Evolutionary conservation across 2,888 invertebrate species (phyloP), one percentile per base, ranked within the genome.

Genomic region (Monoplex corrugatus): DNA sequence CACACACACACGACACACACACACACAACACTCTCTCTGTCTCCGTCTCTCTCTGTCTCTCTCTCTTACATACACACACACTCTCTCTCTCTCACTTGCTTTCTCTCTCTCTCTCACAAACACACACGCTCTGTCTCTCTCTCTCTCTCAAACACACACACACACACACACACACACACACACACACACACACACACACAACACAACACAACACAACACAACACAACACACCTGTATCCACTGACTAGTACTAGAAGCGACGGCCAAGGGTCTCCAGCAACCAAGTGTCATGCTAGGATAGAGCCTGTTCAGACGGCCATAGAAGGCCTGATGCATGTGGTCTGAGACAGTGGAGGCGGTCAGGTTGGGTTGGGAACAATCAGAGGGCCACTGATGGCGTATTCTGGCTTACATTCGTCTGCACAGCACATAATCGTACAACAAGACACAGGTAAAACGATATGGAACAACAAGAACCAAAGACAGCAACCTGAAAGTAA

Each of bases 331-430:
- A 85, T 93, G 93, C 10, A 89, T 80, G n/a, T 89, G 50, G 85
- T 92, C 92, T 1, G 89, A 87, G 40, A 44, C 43, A 10, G 90
- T 89, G 10, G 93, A 93, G 10, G 93, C 92, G 8, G 90, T 92
- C 10, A 94, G 85, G 32, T 89, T 87, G 45, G 68, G 83, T 93
- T 93, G n/a, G 87, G 68, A 1, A 93, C 92, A 75, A 93, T 89
- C 32, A 94, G 90, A 8, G 94, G 94, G 13, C 94, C 94, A 90
- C 94, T 94, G 10, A 94, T 87, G n/a, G 92, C 93, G 89, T 93
- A 93, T 50, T 94, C 94, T 3, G 93, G 91, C 0, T 72, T 86
- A 88, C 94, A 94, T 44, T 92, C 90, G 75, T 93, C 94, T 94
- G 88, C 40, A 40, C 19, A 38, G 38, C 38, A 78, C 78, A 38